Evolutionary conservation across 2,888 invertebrate genomes (phyloP).

Genomic region (Eupsilia transversa): DNA sequence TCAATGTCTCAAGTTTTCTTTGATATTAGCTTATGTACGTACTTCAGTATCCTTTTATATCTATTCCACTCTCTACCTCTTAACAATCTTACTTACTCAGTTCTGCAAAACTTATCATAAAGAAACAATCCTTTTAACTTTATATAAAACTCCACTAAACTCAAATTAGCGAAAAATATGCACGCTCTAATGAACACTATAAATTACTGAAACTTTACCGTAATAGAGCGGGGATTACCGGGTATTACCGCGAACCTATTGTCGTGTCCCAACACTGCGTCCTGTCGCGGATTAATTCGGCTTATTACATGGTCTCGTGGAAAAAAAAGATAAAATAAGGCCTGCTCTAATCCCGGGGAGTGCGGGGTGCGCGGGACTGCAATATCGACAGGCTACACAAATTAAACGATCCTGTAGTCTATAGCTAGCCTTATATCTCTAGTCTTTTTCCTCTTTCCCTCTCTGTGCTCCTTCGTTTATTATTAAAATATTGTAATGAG

Average conservation of each 20-base stretch:
- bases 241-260: conserved; percentile 73
- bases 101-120: conserved; percentile 30
- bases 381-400: conserved; percentile 78
- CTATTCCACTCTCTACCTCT: not conserved
- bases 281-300: conserved; percentile 74
- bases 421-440: conserved; percentile 57
- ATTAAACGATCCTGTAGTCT: conserved; percentile 68
- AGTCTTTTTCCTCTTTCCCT: conserved; percentile 45
- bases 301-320: conserved; percentile 75
- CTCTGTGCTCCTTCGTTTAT: conserved; percentile 45
- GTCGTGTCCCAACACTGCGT: conserved; percentile 71
- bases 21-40: not conserved
- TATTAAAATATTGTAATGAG: conserved; percentile 67
- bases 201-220: conserved; percentile 67
- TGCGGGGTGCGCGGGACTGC: conserved; percentile 64
- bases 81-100: not conserved
- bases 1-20: not conserved
- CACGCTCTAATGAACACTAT: conserved; percentile 63
- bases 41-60: not conserved
- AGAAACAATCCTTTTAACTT: conserved; percentile 40
- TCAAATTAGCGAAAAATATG: conserved; percentile 63
- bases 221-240: conserved; percentile 71
- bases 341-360: conserved; percentile 68
- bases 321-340: conserved; percentile 73
- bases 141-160: conserved; percentile 59